A percentile compares a stretch with the other conserved stretches of the same genome.
phyloP scores from a whole-genome alignment of 2,888 invertebrate genomes.

The Orthosia cruda region DNA sequence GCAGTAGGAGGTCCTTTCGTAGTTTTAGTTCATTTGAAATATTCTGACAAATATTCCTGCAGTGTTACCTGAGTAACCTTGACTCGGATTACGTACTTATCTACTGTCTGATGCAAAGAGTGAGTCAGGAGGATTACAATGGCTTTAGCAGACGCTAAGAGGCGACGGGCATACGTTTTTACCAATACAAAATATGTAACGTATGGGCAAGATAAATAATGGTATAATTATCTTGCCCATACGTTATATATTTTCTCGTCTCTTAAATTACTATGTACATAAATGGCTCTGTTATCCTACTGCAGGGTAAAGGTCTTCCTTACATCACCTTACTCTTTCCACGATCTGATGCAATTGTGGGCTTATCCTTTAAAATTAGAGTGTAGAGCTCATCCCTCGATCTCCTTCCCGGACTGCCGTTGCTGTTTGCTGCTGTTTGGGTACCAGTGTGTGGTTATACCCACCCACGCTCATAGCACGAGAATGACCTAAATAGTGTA shows the following conservation, averaged over 20 bases:
- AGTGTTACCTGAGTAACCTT: neutral
- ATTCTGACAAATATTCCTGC: neutral
- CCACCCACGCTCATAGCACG: neutral
- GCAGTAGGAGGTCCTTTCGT: neutral
- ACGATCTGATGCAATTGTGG: too few relatives aligned
- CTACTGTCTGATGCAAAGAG: neutral
- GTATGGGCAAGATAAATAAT: neutral
- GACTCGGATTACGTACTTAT: constrained; percentile 10
- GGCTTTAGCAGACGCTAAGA: neutral
- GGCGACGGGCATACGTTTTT: neutral
- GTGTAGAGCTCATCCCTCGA: neutral
- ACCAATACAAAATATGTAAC: neutral
- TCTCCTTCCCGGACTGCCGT: too few relatives aligned
- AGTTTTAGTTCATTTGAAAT: neutral
- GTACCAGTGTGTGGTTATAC: neutral
- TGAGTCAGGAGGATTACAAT: constrained; percentile 33
- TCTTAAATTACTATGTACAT: neutral
- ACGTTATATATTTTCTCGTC: too few relatives aligned
- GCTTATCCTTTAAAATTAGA: neutral
- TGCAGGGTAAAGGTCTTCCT: neutral
- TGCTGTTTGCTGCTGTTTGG: neutral
- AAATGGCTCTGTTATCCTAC: neutral
- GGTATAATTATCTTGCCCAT: too few relatives aligned
- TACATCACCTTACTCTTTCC: too few relatives aligned
- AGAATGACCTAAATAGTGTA: neutral